These are phyloP conservation scores for Parazoanthus darwini DNA, from an alignment of 92 coral and sea anemone genomes.

Conservation along the genomic window DNA sequence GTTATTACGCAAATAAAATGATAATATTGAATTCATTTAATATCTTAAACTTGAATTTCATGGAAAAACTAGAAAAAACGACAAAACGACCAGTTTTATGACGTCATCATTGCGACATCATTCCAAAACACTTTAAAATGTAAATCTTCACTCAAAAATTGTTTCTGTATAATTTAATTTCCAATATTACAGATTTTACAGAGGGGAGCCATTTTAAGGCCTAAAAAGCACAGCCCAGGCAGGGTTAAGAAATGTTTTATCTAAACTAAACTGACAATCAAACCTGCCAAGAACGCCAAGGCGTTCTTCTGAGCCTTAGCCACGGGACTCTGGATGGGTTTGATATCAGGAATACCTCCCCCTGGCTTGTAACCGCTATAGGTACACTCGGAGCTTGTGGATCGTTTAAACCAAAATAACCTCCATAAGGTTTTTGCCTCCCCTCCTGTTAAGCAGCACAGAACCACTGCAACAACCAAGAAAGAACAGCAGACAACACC, in stretches of 20 bases:
- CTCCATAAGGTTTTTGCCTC: neutral
- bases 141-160: too few species aligned
- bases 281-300: conserved; percentile 4
- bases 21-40: too few species aligned
- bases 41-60: too few species aligned
- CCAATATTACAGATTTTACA: too few species aligned
- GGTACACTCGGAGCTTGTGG: neutral
- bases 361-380: neutral
- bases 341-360: conserved; percentile 15
- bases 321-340: conserved; percentile 13
- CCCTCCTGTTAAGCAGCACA: neutral
- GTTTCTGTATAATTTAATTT: too few species aligned
- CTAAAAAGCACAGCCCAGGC: neutral
- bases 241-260: neutral
- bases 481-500: neutral
- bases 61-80: too few species aligned
- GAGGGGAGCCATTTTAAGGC: too few species aligned
- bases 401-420: conserved; percentile 3
- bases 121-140: too few species aligned
- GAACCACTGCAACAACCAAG: neutral
- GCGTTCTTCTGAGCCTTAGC: conserved; percentile 22
- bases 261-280: neutral
- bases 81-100: too few species aligned
- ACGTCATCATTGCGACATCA: too few species aligned
- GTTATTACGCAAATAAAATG: too few species aligned